Evolutionary conservation across 2,888 invertebrate species (phyloP).

Genomic region (Dynastes tityus): DNA sequence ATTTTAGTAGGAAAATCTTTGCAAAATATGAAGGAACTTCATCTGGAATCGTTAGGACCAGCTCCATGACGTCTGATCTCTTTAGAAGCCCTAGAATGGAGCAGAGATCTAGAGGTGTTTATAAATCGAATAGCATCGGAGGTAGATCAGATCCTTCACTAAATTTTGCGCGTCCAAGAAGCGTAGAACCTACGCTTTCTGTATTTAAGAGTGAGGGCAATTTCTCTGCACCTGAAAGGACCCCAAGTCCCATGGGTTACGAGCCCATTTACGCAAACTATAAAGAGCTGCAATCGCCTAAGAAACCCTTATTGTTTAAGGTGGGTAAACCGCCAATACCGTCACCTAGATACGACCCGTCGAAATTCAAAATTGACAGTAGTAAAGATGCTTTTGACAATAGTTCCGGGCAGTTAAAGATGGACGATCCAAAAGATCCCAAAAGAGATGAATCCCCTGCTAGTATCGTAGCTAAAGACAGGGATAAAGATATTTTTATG

Average conservation of each 20-base stretch:
- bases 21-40: background rate
- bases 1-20: background rate
- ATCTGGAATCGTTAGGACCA: background rate
- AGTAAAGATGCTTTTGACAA: slow-evolving; percentile 31
- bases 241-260: slow-evolving; percentile 19
- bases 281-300: slow-evolving; percentile 35
- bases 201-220: background rate
- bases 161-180: background rate
- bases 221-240: background rate
- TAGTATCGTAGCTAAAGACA: background rate
- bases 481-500: slow-evolving; percentile 1
- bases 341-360: slow-evolving; percentile 48
- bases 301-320: background rate
- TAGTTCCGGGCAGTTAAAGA: background rate
- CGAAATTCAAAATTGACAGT: slow-evolving; percentile 37
- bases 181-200: background rate
- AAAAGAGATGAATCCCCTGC: slow-evolving; percentile 11
- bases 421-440: background rate
- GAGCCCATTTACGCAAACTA: slow-evolving; percentile 56
- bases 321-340: slow-evolving; percentile 51
- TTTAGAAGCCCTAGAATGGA: background rate
- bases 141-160: background rate
- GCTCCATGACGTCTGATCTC: background rate
- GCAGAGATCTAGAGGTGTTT: background rate
- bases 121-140: slow-evolving; percentile 1